Base-by-base conservation (phyloP, 1,140 invertebrate species). In the Leguminivora glycinivorella region DNA sequence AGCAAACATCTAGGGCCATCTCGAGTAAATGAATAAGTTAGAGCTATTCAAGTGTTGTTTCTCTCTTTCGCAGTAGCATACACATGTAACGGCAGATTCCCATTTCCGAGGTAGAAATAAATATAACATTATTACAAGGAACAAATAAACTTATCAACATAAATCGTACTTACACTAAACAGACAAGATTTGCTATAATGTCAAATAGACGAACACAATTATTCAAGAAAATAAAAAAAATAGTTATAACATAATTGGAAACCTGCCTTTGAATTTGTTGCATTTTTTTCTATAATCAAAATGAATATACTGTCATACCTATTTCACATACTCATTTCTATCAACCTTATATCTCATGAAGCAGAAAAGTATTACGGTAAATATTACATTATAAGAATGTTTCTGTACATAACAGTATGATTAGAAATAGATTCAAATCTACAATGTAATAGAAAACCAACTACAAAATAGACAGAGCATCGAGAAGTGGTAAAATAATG, bases 331-430 rank as follows among this genome's bases (percentile, higher is more conserved):
- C 82, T 82, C 80, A 63, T 70, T 73, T 75, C 87, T 90, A 90
- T 89, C 84, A 79, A 83, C 85, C 85, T 86, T 89, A 87, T 84
- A 83, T 81, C 80, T 85, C 88, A 90, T 90, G 88, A 89, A 90
- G 88, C 88, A 90, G 83, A 89, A 90, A 90, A 90, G 88, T 89
- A 90, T 90, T 87, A 90, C 77, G 82, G 79, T 89, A 83, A 85
- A 88, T 88, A 88, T 86, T 82, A 85, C 86, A 88, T 83, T 79
- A 85, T 78, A 72, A 83, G 84, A 83, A 86, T 81, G 85, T 78
- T 83, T 83, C 83, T 83, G 73, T 84, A 85, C 85, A 84, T 76
- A 87, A 82, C 83, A 81, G 83, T 79, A 70, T 83, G 77, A 84
- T 84, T 79, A 87, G 80, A 83, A 83, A 89, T 85, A 90, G 83